Evolutionary conservation across 2,113 vertebrate species (phyloP).

Genomic region (Cyanistes caeruleus): DNA sequence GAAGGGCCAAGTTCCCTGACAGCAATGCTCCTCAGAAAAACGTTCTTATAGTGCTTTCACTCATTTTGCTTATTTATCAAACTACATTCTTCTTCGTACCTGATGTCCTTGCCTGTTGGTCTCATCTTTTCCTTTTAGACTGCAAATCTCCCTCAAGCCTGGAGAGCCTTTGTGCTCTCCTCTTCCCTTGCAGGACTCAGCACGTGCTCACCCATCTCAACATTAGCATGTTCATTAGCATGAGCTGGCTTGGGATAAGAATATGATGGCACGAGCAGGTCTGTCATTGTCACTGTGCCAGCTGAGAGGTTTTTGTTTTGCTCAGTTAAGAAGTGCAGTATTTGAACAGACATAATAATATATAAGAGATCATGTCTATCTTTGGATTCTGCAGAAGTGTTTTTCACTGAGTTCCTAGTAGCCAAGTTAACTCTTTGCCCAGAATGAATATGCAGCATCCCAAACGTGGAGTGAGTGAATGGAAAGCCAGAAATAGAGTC

Average conservation of each 20-base stretch:
- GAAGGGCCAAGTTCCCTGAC: not conserved
- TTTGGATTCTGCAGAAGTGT: constrained; percentile 62
- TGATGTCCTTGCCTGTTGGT: not conserved
- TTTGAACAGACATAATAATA: not conserved
- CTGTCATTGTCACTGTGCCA: not conserved
- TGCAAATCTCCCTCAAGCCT: not conserved
- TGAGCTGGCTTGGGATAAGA: not conserved
- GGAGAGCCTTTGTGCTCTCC: not conserved
- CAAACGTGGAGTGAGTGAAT: constrained; percentile 68
- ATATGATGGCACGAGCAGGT: not conserved
- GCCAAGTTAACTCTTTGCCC: constrained; percentile 64
- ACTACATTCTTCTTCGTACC: not conserved
- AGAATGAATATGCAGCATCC: constrained; percentile 68
- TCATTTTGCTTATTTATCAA: not conserved
- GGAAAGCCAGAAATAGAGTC: constrained; percentile 91
- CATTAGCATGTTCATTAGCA: not conserved
- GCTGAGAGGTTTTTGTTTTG: not conserved
- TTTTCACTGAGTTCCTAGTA: constrained; percentile 45
- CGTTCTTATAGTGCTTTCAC: not conserved
- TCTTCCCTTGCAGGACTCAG: not conserved
- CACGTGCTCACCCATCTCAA: not conserved
- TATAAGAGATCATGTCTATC: constrained; percentile 34
- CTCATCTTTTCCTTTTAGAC: not conserved
- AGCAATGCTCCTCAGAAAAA: not conserved
- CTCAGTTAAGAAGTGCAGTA: not conserved